phyloP scores from a whole-genome alignment of 2,888 invertebrate species.

The Diabrotica balteata region DNA sequence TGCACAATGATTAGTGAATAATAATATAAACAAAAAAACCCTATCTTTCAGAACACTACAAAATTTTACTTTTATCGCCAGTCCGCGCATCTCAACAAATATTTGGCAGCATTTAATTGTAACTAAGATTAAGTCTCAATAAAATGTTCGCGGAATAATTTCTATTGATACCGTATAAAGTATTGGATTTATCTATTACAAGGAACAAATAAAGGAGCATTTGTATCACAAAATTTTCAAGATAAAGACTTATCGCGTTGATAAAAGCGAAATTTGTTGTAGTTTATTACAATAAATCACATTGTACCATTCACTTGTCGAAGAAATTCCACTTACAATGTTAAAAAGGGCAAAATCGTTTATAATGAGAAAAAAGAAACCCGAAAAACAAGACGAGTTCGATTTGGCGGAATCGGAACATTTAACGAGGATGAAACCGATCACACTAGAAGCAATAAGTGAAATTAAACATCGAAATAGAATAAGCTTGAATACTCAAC shows the following conservation, averaged over 20 bases:
- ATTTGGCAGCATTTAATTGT: no score
- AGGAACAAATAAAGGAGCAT: conserved; percentile 17
- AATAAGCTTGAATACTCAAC: conserved; percentile 14
- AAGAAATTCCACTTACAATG: conserved; percentile 39
- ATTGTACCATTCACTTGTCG: conserved; percentile 7
- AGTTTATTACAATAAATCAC: conserved; percentile 22
- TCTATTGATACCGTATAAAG: not conserved
- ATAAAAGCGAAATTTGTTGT: conserved; percentile 12
- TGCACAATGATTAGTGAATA: not conserved
- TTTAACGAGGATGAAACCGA: conserved; percentile 44
- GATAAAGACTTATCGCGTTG: conserved; percentile 32
- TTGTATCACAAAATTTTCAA: conserved; percentile 21
- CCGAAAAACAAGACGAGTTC: conserved; percentile 37
- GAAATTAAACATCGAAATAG: conserved; percentile 12
- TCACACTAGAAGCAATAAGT: conserved; percentile 29
- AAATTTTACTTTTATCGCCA: no score
- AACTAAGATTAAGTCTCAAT: no score
- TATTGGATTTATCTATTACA: conserved; percentile 9
- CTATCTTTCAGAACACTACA: no score
- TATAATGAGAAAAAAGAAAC: conserved; percentile 44
- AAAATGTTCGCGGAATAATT: conserved; percentile 2
- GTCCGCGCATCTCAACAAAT: no score
- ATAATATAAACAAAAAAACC: no score
- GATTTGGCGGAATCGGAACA: conserved; percentile 50
- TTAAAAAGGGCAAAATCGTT: conserved; percentile 53